phyloP scores from a whole-genome alignment of 2,113 vertebrate species.

The Protomyctophum bolini region DNA sequence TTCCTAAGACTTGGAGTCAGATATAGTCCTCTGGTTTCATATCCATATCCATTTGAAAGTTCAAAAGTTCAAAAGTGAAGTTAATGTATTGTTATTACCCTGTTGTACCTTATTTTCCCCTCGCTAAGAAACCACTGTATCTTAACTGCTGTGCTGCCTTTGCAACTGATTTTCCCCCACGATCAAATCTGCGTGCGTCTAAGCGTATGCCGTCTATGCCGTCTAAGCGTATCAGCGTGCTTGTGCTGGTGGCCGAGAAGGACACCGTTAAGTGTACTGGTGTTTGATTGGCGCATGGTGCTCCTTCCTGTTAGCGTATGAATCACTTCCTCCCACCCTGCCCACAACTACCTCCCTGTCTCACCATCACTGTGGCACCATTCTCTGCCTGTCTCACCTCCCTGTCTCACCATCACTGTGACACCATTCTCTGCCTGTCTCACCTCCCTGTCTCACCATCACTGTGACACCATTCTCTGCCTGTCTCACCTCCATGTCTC shows the following conservation, averaged over 20 bases:
- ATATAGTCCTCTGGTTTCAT: too few species aligned
- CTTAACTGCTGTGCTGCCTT: too few species aligned
- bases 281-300: constrained; percentile 76
- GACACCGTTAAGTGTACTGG: constrained; percentile 63
- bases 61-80: too few species aligned
- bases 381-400: constrained; percentile 10
- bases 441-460: not conserved
- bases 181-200: constrained; percentile 16
- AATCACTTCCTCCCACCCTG: constrained; percentile 73
- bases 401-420: constrained; percentile 15
- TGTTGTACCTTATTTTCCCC: too few species aligned
- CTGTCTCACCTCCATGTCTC: not conserved
- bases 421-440: not conserved
- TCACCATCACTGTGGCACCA: constrained; percentile 72
- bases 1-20: too few species aligned
- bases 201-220: constrained; percentile 13
- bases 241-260: constrained; percentile 56
- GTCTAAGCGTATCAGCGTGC: constrained; percentile 40
- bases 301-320: constrained; percentile 70
- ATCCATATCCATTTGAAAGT: too few species aligned
- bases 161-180: too few species aligned
- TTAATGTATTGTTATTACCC: too few species aligned
- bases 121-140: too few species aligned
- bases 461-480: not conserved
- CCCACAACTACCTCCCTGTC: constrained; percentile 66